Evolutionary conservation across 2,888 invertebrate species (phyloP).

Genomic region (Yponomeuta evonymella): DNA sequence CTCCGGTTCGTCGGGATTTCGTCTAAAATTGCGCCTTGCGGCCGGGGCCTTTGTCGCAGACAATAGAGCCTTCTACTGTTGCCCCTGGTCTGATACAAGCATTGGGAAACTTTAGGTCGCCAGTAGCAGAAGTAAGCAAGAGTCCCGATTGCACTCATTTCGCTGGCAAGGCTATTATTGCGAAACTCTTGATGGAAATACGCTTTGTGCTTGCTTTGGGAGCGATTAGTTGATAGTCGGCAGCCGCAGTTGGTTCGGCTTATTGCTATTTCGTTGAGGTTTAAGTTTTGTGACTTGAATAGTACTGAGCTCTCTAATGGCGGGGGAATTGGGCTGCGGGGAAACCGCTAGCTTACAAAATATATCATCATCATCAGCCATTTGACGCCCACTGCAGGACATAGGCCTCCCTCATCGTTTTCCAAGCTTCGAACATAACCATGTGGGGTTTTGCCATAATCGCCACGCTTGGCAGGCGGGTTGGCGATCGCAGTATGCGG

Average conservation of each 20-base stretch:
- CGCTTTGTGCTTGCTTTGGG: slow-evolving; percentile 10
- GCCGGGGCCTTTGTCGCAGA: slow-evolving; percentile 5
- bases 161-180: slow-evolving; percentile 3
- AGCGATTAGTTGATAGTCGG: slow-evolving; percentile 1
- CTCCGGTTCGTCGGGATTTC: background rate
- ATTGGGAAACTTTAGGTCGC: background rate
- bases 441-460: too few relatives aligned
- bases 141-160: slow-evolving; percentile 8
- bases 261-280: background rate
- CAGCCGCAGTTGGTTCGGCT: background rate
- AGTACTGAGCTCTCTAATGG: background rate
- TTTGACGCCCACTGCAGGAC: too few relatives aligned
- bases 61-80: background rate
- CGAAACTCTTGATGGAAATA: slow-evolving; percentile 5
- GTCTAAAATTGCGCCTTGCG: slow-evolving; percentile 15
- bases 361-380: too few relatives aligned
- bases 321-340: too few relatives aligned
- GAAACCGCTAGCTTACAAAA: too few relatives aligned
- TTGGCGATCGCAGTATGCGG: too few relatives aligned
- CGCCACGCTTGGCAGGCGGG: too few relatives aligned
- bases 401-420: too few relatives aligned
- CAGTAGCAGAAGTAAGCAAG: background rate
- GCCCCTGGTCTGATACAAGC: background rate
- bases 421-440: too few relatives aligned
- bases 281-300: background rate